Evolutionary conservation across 2,113 vertebrate genomes (phyloP).

Genomic region (Burhinus oedicnemus): DNA sequence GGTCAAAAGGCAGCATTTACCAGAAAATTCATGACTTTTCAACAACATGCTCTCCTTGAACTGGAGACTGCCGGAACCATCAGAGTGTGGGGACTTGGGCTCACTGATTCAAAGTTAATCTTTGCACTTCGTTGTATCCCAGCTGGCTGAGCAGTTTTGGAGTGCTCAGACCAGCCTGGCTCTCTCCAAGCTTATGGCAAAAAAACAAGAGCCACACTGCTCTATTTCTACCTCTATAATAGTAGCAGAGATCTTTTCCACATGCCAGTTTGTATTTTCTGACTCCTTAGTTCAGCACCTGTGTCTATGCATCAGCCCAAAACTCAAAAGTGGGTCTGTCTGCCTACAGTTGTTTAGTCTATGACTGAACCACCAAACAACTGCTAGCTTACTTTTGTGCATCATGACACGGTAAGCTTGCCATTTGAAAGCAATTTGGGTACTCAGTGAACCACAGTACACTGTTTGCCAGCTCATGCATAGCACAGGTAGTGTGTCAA

Average conservation of each 20-base stretch:
- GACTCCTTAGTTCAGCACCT: background rate
- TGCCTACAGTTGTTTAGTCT: background rate
- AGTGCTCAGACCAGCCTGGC: background rate
- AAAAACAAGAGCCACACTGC: background rate
- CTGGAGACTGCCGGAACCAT: background rate
- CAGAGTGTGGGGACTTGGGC: background rate
- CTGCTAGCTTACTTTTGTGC: background rate
- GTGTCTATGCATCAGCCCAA: background rate
- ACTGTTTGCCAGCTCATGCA: background rate
- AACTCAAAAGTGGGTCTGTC: background rate
- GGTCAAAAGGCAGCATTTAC: background rate
- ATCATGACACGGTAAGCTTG: background rate
- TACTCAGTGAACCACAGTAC: background rate
- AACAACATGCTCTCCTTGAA: background rate
- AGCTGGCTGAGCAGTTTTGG: background rate
- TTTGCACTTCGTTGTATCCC: background rate
- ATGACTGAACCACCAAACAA: background rate
- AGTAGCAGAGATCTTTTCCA: background rate
- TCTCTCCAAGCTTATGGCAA: background rate
- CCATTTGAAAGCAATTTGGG: background rate
- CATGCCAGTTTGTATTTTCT: background rate
- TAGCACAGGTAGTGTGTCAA: background rate
- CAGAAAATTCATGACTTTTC: background rate
- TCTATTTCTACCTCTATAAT: background rate
- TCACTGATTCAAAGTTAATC: background rate